Percentiles rank a stretch among this genome's conserved stretches.
phyloP scores from a whole-genome alignment of 2,888 invertebrate genomes.

The Margaritifera margaritifera region DNA sequence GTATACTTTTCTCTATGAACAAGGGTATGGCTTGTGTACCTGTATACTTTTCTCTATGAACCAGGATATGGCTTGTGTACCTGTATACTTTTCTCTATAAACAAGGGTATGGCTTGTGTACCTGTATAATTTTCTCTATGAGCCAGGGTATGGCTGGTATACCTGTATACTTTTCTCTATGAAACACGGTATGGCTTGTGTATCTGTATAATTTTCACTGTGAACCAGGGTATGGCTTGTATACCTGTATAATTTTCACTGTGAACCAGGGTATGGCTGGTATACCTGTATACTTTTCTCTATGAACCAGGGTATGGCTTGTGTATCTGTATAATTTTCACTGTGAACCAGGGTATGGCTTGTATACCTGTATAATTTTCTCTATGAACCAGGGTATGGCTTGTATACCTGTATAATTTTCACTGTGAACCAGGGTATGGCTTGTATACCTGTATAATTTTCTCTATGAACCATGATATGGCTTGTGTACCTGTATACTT shows the following conservation, averaged over 20 bases:
- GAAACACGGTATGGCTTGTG: neutral
- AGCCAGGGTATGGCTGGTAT: neutral
- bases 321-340: too few relatives aligned
- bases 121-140: too few relatives aligned
- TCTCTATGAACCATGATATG: neutral
- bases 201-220: slow-evolving; percentile 72
- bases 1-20: too few relatives aligned
- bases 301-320: too few relatives aligned
- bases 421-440: neutral
- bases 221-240: slow-evolving; percentile 69
- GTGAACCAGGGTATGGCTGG: neutral
- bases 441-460: neutral
- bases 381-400: too few relatives aligned
- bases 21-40: too few relatives aligned
- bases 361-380: too few relatives aligned
- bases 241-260: neutral
- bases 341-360: neutral
- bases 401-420: too few relatives aligned
- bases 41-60: neutral
- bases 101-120: too few relatives aligned
- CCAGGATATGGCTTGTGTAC: neutral
- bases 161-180: neutral
- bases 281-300: too few relatives aligned
- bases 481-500: slow-evolving; percentile 66
- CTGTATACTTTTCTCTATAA: too few relatives aligned